Evolutionary conservation across 2,797 vertebrate genomes (phyloP).

Genomic region (Platyrinchus mystaceus): DNA sequence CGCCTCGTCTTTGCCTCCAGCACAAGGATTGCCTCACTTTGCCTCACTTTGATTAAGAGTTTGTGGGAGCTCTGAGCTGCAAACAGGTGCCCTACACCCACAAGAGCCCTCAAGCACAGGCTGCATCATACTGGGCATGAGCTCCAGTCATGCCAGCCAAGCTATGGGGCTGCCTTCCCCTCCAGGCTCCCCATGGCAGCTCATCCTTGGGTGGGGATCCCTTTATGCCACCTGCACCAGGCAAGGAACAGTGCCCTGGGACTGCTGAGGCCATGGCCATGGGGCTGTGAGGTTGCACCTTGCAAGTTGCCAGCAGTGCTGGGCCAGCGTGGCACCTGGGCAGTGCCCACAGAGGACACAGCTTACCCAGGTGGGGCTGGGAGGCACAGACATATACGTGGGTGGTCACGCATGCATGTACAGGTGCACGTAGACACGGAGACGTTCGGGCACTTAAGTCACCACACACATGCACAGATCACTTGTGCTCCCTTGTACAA

Average conservation of each 20-base stretch:
- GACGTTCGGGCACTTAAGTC: rapidly evolving
- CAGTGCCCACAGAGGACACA: not conserved
- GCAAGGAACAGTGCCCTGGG: rapidly evolving
- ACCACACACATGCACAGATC: rapidly evolving
- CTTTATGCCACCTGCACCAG: rapidly evolving
- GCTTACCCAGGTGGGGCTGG: not conserved
- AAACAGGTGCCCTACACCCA: not conserved
- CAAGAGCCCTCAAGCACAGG: not conserved
- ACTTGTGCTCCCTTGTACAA: rapidly evolving
- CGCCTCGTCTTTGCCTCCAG: not conserved
- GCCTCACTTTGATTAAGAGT: too few species aligned
- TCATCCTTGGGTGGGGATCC: not conserved
- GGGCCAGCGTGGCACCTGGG: not conserved
- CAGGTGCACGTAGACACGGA: not conserved
- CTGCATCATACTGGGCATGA: not conserved
- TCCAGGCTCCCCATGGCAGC: not conserved
- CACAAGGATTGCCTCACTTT: not conserved
- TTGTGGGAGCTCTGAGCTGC: not conserved
- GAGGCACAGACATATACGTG: rapidly evolving
- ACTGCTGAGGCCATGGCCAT: rapidly evolving
- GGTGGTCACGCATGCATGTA: rapidly evolving
- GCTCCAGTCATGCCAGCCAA: not conserved
- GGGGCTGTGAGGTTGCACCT: not conserved
- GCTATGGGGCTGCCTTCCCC: not conserved
- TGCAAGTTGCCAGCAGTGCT: rapidly evolving